These are phyloP conservation scores for Liopterus haemorrhoidalis DNA, from an alignment of 2,888 invertebrate species.

Conservation along the genomic window DNA sequence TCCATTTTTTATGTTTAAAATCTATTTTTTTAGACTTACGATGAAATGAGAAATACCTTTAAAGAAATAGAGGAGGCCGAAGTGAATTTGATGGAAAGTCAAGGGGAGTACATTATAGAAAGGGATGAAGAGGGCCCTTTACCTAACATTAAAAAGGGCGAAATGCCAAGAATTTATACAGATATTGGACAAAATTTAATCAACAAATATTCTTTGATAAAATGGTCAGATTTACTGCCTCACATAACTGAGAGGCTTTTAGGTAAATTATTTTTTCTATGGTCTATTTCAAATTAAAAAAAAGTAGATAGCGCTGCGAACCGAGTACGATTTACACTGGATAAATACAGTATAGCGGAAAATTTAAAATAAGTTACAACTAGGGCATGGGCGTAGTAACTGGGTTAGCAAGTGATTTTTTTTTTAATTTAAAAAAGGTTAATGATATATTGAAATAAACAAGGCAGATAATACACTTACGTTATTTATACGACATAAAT, in stretches of 20 bases:
- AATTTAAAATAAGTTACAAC: no score
- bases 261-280: conserved; percentile 35
- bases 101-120: conserved; percentile 35
- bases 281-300: no score
- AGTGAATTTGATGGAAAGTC: conserved; percentile 35
- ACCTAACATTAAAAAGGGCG: conserved; percentile 31
- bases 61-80: conserved; percentile 34
- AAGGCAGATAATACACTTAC: no score
- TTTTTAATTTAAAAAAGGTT: no score
- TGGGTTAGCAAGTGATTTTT: no score
- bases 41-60: conserved; percentile 25
- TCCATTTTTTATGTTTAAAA: conserved; percentile 4
- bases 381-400: no score
- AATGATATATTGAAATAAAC: no score
- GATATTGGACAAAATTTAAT: conserved; percentile 26
- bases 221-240: conserved; percentile 38
- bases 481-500: no score
- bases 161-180: conserved; percentile 35
- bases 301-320: no score
- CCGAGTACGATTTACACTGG: no score
- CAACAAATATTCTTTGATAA: conserved; percentile 37
- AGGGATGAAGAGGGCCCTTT: conserved; percentile 31
- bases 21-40: conserved; percentile 26
- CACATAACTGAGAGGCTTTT: conserved; percentile 34
- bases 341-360: no score